phyloP scores from a whole-genome alignment of 2,113 vertebrate genomes.

The Cyanistes caeruleus region DNA sequence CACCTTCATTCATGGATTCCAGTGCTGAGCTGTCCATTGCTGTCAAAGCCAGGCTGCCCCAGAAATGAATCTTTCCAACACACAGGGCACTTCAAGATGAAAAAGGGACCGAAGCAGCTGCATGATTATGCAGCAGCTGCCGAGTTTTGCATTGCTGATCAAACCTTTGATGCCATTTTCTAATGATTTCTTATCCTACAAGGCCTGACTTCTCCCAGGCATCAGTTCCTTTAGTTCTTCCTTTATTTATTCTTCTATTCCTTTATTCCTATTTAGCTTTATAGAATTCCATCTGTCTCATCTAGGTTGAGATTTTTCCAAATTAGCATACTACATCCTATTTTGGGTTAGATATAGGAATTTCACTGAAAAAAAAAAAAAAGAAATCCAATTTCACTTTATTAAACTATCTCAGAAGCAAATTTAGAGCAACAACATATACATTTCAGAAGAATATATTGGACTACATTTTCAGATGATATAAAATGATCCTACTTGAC shows the following conservation, averaged over 20 bases:
- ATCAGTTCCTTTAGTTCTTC: neutral
- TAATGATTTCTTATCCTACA: neutral
- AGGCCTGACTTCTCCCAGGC: neutral
- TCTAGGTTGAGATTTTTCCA: neutral
- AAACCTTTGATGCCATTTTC: neutral
- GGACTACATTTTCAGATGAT: neutral
- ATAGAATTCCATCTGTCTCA: neutral
- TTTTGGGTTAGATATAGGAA: neutral
- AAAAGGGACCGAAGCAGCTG: neutral
- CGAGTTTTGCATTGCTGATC: neutral
- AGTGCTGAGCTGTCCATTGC: neutral
- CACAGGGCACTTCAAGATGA: neutral
- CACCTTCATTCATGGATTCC: neutral
- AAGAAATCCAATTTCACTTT: neutral
- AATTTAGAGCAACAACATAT: neutral
- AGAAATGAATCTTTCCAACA: neutral
- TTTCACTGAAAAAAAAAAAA: neutral
- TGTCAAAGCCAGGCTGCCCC: neutral
- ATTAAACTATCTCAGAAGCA: neutral
- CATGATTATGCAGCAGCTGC: neutral
- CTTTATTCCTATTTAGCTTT: neutral
- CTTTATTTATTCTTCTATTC: too few relatives aligned
- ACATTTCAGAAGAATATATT: neutral
- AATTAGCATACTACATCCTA: neutral
- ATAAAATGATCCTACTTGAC: neutral